Base-by-base conservation (phyloP, 2,113 vertebrate species). In the Brachyhypopomus occidentalis region DNA sequence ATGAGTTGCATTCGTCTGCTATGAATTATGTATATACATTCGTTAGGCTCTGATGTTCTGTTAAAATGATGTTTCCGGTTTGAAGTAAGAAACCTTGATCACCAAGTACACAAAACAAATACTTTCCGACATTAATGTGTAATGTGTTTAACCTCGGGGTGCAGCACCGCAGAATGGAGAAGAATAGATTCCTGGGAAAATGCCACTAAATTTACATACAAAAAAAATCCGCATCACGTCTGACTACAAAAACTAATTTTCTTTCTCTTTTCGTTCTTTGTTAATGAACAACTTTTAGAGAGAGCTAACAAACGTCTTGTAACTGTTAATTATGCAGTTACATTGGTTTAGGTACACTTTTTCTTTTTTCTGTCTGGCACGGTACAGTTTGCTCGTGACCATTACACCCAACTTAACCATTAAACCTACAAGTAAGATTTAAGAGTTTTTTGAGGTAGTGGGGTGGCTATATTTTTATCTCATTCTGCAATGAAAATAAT, bases 321-420 rank as follows among this genome's bases (percentile, higher is more conserved):
- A 1, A 25, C 48, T 14, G n/a, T 71, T 22, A 30, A 34, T 45
- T 62, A 30, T 23, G 52, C 9, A 58, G n/a, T 22, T 45, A 72
- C 55, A 36, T n/a, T 19, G 7, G 69, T 48, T 48, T 3, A 62
- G 9, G 16, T 48, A 22, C 22, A 27, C 11, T 5, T 19, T 17
- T 69, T 34, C 41, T 27, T 63, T 63, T 60, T 79, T 72, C 78
- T 63, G 67, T 62, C 71, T 52, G 45, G 60, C 9, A 17, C 36
- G 12, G 75, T 20, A 23, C 14, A 48, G 25, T 59, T 16, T 48
- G 36, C 36, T 63, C 17, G 56, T 62, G 62, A 63, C 23, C 23
- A 45, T 38, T 38, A 9, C 45, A 52, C 3, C 12, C 4, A 7
- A 0, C 20, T 8, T 23, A 62, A 25, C 45, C 12, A 14, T 62